phyloP scores from a whole-genome alignment of 2,113 vertebrate species.

The Ochotona curzoniae region DNA sequence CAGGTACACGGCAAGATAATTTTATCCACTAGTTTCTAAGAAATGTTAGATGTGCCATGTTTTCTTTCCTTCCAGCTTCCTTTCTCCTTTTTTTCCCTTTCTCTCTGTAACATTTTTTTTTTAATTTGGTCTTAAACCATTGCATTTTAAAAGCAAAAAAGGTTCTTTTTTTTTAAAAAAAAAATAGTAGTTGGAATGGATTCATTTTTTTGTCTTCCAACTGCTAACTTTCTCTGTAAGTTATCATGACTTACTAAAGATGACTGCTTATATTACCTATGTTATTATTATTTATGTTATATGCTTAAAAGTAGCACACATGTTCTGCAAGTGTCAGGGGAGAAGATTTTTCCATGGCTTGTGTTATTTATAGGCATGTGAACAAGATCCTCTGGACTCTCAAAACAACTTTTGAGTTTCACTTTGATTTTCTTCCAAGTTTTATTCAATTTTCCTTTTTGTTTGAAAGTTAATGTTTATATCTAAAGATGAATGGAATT shows the following conservation, averaged over 20 bases:
- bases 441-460: slow-evolving; percentile 61
- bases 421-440: slow-evolving; percentile 49
- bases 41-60: slow-evolving; percentile 63
- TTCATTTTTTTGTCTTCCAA: slow-evolving; percentile 18
- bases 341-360: slow-evolving; percentile 20
- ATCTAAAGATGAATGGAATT: slow-evolving; percentile 28
- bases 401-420: slow-evolving; percentile 59
- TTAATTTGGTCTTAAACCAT: slow-evolving; percentile 47
- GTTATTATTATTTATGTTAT: slow-evolving; percentile 42
- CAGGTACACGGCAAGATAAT: slow-evolving; percentile 89
- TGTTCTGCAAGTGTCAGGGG: slow-evolving; percentile 15
- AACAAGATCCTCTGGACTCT: slow-evolving; percentile 41
- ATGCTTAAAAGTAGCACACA: slow-evolving; percentile 46
- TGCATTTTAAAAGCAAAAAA: slow-evolving; percentile 47
- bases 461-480: slow-evolving; percentile 63
- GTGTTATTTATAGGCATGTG: slow-evolving; percentile 52
- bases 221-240: not conserved
- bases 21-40: slow-evolving; percentile 68
- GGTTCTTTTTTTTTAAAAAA: not conserved
- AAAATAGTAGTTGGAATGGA: slow-evolving; percentile 36
- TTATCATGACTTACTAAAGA: slow-evolving; percentile 37
- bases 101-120: not conserved
- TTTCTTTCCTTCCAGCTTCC: slow-evolving; percentile 35
- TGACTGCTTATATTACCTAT: slow-evolving; percentile 38
- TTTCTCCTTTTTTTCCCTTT: not conserved